Conservation (phyloP, 2,888 invertebrate species). For the Tortricodes alternella region DNA sequence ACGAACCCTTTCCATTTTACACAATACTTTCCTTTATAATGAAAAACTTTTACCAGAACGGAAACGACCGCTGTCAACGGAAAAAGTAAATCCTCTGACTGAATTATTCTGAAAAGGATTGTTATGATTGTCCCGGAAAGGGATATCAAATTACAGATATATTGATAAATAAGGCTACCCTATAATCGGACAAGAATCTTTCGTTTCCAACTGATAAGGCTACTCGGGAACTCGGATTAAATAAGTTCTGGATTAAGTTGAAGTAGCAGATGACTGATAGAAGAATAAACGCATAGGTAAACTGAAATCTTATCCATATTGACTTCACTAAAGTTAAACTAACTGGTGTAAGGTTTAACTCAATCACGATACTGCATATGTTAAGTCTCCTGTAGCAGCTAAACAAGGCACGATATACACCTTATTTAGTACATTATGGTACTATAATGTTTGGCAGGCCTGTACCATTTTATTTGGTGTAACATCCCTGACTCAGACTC, state of each 20-base stretch:
- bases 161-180: background rate
- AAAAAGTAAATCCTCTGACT: background rate
- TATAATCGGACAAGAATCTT: background rate
- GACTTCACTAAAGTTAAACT: too few relatives aligned
- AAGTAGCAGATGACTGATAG: too few relatives aligned
- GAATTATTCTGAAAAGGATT: background rate
- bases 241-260: background rate
- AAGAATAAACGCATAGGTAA: too few relatives aligned
- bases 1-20: slow-evolving; percentile 3
- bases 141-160: background rate
- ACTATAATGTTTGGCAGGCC: too few relatives aligned
- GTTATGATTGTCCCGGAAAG: background rate
- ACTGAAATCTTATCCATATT: too few relatives aligned
- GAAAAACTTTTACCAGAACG: slow-evolving; percentile 11
- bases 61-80: background rate
- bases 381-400: too few relatives aligned
- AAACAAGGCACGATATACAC: background rate
- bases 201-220: background rate
- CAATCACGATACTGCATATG: too few relatives aligned
- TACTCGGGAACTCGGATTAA: background rate
- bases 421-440: too few relatives aligned
- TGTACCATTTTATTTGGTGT: too few relatives aligned
- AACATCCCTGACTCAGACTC: background rate
- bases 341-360: too few relatives aligned
- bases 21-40: slow-evolving; percentile 16